Percentiles rank a stretch among this genome's conserved stretches.
Conservation (phyloP, 2,888 invertebrate species). For the Parthenolecanium corni region DNA sequence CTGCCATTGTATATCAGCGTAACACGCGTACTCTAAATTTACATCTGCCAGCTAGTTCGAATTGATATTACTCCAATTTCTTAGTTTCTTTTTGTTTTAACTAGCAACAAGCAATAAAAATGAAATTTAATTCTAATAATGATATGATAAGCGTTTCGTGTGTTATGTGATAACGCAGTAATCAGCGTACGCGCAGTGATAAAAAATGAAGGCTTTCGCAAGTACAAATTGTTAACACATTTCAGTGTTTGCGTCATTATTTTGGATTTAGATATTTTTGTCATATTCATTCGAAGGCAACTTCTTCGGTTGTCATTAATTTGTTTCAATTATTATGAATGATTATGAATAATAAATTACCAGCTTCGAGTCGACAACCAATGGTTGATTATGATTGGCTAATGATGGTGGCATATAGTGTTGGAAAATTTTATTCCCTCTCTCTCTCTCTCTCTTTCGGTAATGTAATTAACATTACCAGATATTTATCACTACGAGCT, state of each 20-base stretch:
- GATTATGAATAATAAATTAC: too few species aligned
- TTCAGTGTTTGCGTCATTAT: not conserved
- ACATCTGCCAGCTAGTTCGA: not conserved
- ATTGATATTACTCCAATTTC: not conserved
- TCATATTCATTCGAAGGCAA: too few species aligned
- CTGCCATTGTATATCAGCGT: slow-evolving; percentile 25
- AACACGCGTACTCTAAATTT: slow-evolving; percentile 20
- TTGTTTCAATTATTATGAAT: too few species aligned
- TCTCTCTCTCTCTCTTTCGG: not conserved
- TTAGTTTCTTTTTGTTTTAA: not conserved
- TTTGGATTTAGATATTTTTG: too few species aligned
- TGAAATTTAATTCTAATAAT: too few species aligned
- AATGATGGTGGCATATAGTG: too few species aligned
- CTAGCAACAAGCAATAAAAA: not conserved
- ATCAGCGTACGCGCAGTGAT: slow-evolving; percentile 15
- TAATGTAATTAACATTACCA: too few species aligned
- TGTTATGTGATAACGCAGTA: slow-evolving; percentile 19
- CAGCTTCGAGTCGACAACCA: too few species aligned
- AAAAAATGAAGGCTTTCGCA: slow-evolving; percentile 12
- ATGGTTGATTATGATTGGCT: too few species aligned
- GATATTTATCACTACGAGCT: too few species aligned
- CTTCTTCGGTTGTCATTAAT: too few species aligned
- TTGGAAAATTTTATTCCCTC: not conserved
- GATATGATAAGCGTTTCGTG: slow-evolving; percentile 23
- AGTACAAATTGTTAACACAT: slow-evolving; percentile 1